Evolutionary conservation across 2,797 vertebrate species (phyloP).

Genomic region (Falco rusticolus): DNA sequence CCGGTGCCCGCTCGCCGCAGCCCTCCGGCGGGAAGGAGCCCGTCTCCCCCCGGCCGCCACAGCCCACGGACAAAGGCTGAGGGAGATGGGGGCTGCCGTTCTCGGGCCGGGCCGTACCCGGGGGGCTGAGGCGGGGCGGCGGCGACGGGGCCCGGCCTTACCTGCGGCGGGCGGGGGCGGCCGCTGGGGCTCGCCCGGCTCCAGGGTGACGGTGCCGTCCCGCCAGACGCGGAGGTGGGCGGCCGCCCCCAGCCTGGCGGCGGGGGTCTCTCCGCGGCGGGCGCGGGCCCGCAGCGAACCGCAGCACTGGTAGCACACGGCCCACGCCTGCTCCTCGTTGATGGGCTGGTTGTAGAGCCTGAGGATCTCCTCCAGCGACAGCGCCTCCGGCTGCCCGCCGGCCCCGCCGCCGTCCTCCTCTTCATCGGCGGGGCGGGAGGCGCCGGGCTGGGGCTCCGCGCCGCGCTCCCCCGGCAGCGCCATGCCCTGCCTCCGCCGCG

Average conservation of each 20-base stretch:
- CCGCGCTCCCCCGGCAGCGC: conserved; percentile 24
- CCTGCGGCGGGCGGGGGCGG: conserved; percentile 31
- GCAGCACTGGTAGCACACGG: conserved; percentile 95
- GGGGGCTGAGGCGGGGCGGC: no score
- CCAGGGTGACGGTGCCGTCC: conserved; percentile 84
- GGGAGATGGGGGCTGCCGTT: not conserved
- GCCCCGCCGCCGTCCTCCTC: conserved; percentile 31
- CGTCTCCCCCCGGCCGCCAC: not conserved
- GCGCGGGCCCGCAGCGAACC: conserved; percentile 74
- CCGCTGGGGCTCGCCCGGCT: not conserved
- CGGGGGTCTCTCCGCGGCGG: conserved; percentile 28
- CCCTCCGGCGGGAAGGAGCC: not conserved
- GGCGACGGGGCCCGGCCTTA: not conserved
- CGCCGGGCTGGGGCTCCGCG: conserved; percentile 21
- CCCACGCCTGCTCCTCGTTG: conserved; percentile 98
- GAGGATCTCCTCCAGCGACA: conserved; percentile 89
- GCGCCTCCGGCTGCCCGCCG: conserved; percentile 73
- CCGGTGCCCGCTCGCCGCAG: not conserved
- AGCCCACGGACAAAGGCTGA: conserved; percentile 7
- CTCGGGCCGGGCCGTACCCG: not conserved
- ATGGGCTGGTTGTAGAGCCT: conserved; percentile 92
- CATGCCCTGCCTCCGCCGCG: conserved; percentile 23
- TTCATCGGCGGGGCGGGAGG: not conserved
- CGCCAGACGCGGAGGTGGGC: conserved; percentile 83
- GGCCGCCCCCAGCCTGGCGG: conserved; percentile 57